Conservation (phyloP, 92 coral and sea anemone species). For the Bergia puertoricense region DNA sequence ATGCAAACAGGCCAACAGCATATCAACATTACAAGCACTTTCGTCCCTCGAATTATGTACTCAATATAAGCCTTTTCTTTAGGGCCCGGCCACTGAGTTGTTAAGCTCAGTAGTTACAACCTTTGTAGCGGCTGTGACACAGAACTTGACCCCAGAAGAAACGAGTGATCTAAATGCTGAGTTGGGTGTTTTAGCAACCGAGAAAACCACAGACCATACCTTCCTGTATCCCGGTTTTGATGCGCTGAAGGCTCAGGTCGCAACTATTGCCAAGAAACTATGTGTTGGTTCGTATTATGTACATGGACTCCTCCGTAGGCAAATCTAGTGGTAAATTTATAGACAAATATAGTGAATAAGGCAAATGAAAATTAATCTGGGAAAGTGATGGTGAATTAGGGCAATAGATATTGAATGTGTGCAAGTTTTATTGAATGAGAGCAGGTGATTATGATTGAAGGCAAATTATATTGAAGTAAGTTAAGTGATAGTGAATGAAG, state of each 20-base stretch:
- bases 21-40: too few species aligned
- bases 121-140: slow-evolving; percentile 27
- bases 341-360: background rate
- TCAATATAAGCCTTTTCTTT: background rate
- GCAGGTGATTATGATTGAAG: too few species aligned
- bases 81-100: slow-evolving; percentile 23
- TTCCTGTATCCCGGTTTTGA: background rate
- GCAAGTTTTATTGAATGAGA: background rate
- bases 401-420: background rate
- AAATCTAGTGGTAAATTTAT: background rate
- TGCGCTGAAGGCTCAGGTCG: background rate
- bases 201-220: slow-evolving; percentile 10
- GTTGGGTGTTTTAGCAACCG: slow-evolving; percentile 27
- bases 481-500: background rate
- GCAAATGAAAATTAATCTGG: background rate
- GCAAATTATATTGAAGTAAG: too few species aligned
- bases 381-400: background rate
- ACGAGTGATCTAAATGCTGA: slow-evolving; percentile 21
- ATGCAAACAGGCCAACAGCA: too few species aligned
- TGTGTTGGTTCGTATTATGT: slow-evolving; percentile 17
- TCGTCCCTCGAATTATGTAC: background rate
- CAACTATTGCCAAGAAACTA: slow-evolving; percentile 13
- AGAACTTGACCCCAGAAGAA: background rate
- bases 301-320: background rate
- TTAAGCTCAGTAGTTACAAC: slow-evolving; percentile 8